Evolutionary conservation across 1,140 invertebrate species (phyloP).

Genomic region (Piezodorus guildinii): DNA sequence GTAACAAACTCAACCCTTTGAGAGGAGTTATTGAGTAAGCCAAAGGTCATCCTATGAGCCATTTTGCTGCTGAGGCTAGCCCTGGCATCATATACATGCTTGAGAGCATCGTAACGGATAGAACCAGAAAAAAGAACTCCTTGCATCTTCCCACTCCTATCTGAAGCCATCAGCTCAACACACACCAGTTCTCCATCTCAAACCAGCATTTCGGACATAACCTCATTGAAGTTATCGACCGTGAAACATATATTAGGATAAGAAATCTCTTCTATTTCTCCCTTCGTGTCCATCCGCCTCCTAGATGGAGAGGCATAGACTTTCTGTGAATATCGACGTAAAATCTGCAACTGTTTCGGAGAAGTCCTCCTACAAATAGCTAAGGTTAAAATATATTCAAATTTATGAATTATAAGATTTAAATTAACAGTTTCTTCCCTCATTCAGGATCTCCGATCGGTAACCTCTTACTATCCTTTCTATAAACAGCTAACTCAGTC

Average conservation of each 20-base stretch:
- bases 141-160: slow-evolving; percentile 68
- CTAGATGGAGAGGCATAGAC: slow-evolving; percentile 95
- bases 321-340: slow-evolving; percentile 46
- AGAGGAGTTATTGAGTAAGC: slow-evolving; percentile 65
- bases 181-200: slow-evolving; percentile 97
- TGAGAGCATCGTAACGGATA: slow-evolving; percentile 91
- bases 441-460: too few species aligned
- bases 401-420: too few species aligned
- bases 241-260: slow-evolving; percentile 98
- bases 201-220: slow-evolving; percentile 90
- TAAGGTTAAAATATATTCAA: too few species aligned
- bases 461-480: too few species aligned
- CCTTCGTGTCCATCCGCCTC: slow-evolving; percentile 94
- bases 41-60: slow-evolving; percentile 91
- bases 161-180: slow-evolving; percentile 88
- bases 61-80: slow-evolving; percentile 87
- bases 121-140: slow-evolving; percentile 93
- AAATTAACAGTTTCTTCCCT: too few species aligned
- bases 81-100: slow-evolving; percentile 90
- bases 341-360: too few species aligned
- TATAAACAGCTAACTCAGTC: too few species aligned
- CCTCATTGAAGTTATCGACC: slow-evolving; percentile 98
- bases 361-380: too few species aligned
- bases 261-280: slow-evolving; percentile 94
- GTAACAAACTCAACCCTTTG: slow-evolving; percentile 93